Conservation (phyloP, 2,797 vertebrate genomes). For the Poliocrania exsul region DNA sequence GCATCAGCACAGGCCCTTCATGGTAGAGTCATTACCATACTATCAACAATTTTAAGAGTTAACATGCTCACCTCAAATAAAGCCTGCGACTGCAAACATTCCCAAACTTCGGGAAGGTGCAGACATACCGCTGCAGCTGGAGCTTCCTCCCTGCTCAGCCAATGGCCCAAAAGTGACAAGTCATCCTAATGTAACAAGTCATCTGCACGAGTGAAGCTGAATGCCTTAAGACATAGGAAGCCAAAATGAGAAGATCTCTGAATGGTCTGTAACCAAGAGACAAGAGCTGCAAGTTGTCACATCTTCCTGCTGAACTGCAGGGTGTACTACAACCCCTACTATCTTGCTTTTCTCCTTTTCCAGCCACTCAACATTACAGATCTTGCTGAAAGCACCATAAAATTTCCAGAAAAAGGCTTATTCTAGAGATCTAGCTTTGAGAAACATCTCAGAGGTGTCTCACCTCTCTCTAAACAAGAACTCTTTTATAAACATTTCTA, state of each 20-base stretch:
- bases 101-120: not conserved
- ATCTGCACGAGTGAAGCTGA: not conserved
- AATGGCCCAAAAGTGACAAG: not conserved
- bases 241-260: not conserved
- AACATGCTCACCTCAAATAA: not conserved
- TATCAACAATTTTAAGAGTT: not conserved
- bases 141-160: not conserved
- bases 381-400: not conserved
- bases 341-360: not conserved
- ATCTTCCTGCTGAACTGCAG: not conserved
- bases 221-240: not conserved
- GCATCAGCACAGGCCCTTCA: not conserved
- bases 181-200: not conserved
- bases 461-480: not conserved
- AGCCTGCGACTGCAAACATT: fast-evolving
- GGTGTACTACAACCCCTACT: not conserved
- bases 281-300: not conserved
- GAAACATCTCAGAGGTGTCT: not conserved
- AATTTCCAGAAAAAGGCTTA: not conserved
- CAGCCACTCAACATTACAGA: fast-evolving
- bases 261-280: not conserved
- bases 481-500: not conserved
- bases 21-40: not conserved
- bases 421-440: not conserved
- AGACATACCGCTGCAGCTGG: not conserved